Conservation (phyloP, 1,140 invertebrate species). For the Cyrtorhinus lividipennis region DNA sequence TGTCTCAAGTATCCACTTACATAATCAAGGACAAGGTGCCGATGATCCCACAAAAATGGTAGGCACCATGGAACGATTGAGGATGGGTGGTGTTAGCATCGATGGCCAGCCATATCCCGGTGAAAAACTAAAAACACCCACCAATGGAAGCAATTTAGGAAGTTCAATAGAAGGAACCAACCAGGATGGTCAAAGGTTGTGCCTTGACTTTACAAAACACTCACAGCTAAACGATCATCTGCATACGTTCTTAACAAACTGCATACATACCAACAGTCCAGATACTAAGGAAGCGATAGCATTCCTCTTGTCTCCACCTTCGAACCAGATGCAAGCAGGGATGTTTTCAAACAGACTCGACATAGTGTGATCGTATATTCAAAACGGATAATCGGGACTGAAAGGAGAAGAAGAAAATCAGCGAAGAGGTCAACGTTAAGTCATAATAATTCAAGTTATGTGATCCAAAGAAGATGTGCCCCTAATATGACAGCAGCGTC, state of each 20-base stretch:
- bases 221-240: too few species aligned
- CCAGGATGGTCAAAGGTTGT: too few species aligned
- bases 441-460: too few species aligned
- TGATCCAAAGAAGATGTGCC: too few species aligned
- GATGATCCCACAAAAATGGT: conserved; percentile 87
- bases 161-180: not conserved
- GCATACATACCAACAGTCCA: conserved; percentile 67
- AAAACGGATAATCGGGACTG: too few species aligned
- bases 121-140: conserved; percentile 83
- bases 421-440: too few species aligned
- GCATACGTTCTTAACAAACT: too few species aligned
- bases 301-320: conserved; percentile 61
- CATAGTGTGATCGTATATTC: conserved; percentile 18
- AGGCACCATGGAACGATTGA: conserved; percentile 54
- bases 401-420: too few species aligned
- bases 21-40: conserved; percentile 89
- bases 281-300: conserved; percentile 64
- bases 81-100: conserved; percentile 77
- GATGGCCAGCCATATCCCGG: conserved; percentile 96
- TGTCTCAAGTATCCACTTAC: too few species aligned
- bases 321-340: conserved; percentile 42
- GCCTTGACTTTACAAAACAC: too few species aligned
- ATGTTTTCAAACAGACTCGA: conserved; percentile 21
- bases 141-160: conserved; percentile 22
- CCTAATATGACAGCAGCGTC: too few species aligned